Conservation (phyloP, 1,140 invertebrate genomes). For the Drosophila takahashii region DNA sequence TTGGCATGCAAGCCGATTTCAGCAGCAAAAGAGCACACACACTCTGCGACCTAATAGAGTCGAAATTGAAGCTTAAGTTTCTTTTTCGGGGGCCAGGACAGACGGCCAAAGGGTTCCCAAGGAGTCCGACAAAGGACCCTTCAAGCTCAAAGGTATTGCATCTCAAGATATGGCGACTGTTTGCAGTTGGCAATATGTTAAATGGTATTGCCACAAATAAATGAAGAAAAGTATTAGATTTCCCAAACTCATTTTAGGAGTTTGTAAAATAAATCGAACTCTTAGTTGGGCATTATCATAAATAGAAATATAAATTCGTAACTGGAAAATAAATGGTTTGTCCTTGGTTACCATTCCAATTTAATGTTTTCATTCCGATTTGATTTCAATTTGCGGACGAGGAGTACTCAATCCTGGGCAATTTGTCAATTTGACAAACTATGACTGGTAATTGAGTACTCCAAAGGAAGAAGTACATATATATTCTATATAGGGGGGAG, state of each 20-base stretch:
- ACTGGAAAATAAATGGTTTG: constrained; percentile 1
- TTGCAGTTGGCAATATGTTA: constrained; percentile 20
- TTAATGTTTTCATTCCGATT: constrained; percentile 5
- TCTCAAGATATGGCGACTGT: constrained; percentile 2
- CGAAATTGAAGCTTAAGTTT: constrained; percentile 57
- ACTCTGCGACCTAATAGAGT: constrained; percentile 43
- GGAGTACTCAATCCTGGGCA: not conserved
- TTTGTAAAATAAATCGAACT: too few relatives aligned
- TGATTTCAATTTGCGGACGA: not conserved
- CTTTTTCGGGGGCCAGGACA: constrained; percentile 4
- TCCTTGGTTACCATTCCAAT: constrained; percentile 6
- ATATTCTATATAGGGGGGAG: not conserved
- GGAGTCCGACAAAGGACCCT: constrained; percentile 25
- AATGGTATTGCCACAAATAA: constrained; percentile 3
- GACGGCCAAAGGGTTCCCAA: constrained; percentile 11
- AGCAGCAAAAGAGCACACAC: constrained; percentile 41
- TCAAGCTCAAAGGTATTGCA: constrained; percentile 27
- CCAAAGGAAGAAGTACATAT: not conserved
- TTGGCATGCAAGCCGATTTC: constrained; percentile 45
- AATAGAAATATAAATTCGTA: not conserved
- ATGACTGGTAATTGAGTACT: constrained; percentile 28
- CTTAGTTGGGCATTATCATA: not conserved
- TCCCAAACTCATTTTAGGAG: not conserved
- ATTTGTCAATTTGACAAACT: constrained; percentile 22
- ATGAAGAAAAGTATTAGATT: not conserved